Base-by-base conservation (phyloP, 2,888 invertebrate species). In the Harmothoe impar region DNA sequence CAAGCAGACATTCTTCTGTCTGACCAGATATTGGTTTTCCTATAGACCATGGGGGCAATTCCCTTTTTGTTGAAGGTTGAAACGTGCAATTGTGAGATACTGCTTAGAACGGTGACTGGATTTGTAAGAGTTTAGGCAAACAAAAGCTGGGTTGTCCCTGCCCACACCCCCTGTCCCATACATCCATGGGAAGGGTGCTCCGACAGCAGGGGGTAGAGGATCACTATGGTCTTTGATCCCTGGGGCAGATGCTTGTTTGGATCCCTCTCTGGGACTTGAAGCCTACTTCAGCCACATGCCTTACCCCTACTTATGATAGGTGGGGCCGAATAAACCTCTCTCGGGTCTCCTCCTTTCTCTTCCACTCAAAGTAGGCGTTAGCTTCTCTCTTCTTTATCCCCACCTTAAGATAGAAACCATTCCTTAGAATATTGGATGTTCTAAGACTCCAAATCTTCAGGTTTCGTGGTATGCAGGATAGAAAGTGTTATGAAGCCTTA, bases 21-120 rank as follows among this genome's bases (percentile, higher is more conserved):
- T n/a, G n/a, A 62, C 43, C 62, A 62, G 62, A 62, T 62, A 62
- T 62, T 62, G n/a, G 62, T 62, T n/a, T 62, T 62, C 62, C 3
- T 20, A n/a, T n/a, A 20, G 62, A 20, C 3, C 62, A n/a, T 15
- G 20, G 20, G n/a, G 20, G 20, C 62, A 62, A 62, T 62, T n/a
- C 62, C 62, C n/a, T 62, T 62, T n/a, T 20, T 62, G 62, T n/a
- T 62, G 62, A 43, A 43, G 7, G 3, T n/a, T n/a, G n/a, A 62
- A 3, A n/a, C 20, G 62, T 62, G 23, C 62, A 43, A 62, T 62
- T 62, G 62, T 62, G 62, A 62, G 62, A n/a, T n/a, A 62, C 12
- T 62, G 62, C 62, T 62, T 20, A 62, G 20, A 20, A 62, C 23
- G 62, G 62, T n/a, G 62, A 20, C 62, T 62, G 62, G n/a, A n/a